phyloP scores from a whole-genome alignment of 1,140 invertebrate species.

The Bombus sibiricus region DNA sequence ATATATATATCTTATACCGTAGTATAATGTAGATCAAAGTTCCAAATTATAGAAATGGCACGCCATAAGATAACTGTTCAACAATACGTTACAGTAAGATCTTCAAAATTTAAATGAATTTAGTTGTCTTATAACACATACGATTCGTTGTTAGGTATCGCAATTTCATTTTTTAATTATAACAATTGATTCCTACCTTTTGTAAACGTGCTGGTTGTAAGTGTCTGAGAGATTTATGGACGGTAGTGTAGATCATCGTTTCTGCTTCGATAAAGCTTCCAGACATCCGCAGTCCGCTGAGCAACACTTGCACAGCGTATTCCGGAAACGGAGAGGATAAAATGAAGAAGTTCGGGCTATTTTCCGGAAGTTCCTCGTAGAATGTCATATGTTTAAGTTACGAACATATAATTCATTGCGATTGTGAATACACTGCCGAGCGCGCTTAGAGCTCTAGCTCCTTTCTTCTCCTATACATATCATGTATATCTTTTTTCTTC shows the following conservation, averaged over 20 bases:
- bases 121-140: too few species aligned
- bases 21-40: too few species aligned
- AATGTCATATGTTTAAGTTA: constrained; percentile 75
- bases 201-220: background rate
- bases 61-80: too few species aligned
- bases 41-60: too few species aligned
- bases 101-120: too few species aligned
- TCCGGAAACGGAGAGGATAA: background rate
- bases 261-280: background rate
- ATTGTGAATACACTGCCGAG: constrained; percentile 83
- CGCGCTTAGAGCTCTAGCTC: constrained; percentile 80
- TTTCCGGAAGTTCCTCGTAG: constrained; percentile 62
- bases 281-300: background rate
- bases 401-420: constrained; percentile 75
- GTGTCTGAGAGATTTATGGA: background rate
- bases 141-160: too few species aligned
- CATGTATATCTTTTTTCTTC: background rate
- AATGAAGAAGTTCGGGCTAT: constrained; percentile 51
- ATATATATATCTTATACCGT: too few species aligned
- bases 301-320: background rate
- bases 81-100: too few species aligned
- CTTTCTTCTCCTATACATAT: background rate
- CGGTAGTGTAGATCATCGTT: background rate
- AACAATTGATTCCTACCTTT: too few species aligned
- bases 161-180: too few species aligned